A percentile compares a stretch with the other conserved stretches of the same genome.
These are phyloP conservation scores for Distichodus sexfasciatus DNA, from an alignment of 2,797 vertebrate genomes.

Conservation along the genomic window DNA sequence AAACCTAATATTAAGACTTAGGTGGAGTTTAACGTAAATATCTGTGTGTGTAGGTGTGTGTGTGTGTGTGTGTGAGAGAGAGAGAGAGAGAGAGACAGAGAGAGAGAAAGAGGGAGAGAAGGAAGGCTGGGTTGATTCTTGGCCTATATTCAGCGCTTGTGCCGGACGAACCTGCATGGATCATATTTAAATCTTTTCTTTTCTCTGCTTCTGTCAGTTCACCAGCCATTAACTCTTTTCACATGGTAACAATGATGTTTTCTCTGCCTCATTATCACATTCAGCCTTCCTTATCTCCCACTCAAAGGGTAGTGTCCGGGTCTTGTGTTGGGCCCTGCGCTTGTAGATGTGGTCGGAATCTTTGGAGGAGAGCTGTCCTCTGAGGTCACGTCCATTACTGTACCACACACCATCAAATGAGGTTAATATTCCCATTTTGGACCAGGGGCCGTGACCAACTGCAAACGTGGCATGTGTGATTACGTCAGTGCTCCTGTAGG, in stretches of 20 bases:
- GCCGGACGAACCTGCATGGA: too few relatives aligned
- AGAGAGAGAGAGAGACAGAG: too few relatives aligned
- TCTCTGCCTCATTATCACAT: slow-evolving; percentile 10
- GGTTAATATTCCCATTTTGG: slow-evolving; percentile 54
- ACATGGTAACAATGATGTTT: slow-evolving; percentile 14
- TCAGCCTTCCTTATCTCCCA: slow-evolving; percentile 9
- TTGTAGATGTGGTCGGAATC: slow-evolving; percentile 42
- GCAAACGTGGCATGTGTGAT: background rate
- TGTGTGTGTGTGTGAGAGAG: too few relatives aligned
- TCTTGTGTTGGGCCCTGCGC: slow-evolving; percentile 36
- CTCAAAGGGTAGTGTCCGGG: slow-evolving; percentile 47
- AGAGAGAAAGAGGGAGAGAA: too few relatives aligned
- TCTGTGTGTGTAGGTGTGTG: too few relatives aligned
- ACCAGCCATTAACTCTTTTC: slow-evolving; percentile 7
- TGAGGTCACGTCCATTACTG: slow-evolving; percentile 52
- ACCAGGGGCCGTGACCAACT: slow-evolving; percentile 55
- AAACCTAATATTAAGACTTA: too few relatives aligned
- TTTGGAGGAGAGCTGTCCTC: slow-evolving; percentile 56
- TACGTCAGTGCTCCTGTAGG: slow-evolving; percentile 3
- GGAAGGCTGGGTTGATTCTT: too few relatives aligned
- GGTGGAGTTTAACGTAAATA: too few relatives aligned
- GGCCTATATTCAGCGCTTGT: too few relatives aligned
- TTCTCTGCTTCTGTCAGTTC: background rate
- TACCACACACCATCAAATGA: slow-evolving; percentile 64
- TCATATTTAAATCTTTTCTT: too few relatives aligned